These are phyloP conservation scores for Tanypteryx hageni DNA, from an alignment of 2,888 invertebrate species.

Conservation along the genomic window DNA sequence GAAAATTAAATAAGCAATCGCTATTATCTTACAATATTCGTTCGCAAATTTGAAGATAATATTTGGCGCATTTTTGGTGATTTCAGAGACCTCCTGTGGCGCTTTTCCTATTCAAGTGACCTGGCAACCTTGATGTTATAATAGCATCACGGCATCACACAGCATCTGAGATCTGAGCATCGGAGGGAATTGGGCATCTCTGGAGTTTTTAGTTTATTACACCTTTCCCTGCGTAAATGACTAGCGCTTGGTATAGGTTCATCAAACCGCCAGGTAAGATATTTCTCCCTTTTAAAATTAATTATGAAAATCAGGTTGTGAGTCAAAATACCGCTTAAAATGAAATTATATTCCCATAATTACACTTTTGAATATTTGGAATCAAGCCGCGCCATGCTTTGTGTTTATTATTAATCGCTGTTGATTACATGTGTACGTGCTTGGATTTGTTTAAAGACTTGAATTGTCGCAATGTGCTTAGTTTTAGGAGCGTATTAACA, in stretches of 20 bases:
- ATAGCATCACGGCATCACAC: conserved; percentile 25
- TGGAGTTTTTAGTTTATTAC: neutral
- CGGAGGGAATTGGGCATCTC: neutral
- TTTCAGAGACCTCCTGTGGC: conserved; percentile 48
- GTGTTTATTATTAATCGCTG: neutral
- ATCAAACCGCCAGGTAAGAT: conserved; percentile 28
- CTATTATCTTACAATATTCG: neutral
- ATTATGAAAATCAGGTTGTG: neutral
- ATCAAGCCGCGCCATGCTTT: conserved; percentile 41
- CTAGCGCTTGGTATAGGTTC: neutral
- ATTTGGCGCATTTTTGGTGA: conserved; percentile 24
- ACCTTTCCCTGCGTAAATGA: neutral
- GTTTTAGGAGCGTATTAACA: neutral
- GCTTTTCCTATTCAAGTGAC: neutral
- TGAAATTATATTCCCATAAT: neutral
- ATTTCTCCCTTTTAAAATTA: neutral
- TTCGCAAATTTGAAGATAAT: neutral
- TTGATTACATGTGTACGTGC: neutral
- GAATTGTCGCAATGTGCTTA: neutral
- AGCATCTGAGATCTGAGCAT: conserved; percentile 45
- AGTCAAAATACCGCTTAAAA: neutral
- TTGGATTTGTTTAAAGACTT: neutral
- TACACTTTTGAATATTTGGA: conserved; percentile 26
- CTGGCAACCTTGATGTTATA: conserved; percentile 37
- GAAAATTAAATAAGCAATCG: too few relatives aligned